A percentile compares a stretch with the other conserved stretches of the same genome.
These are phyloP conservation scores for Ophiothrix spiculata DNA, from an alignment of 35 echinoderm and acorn worm genomes.

Conservation along the genomic window DNA sequence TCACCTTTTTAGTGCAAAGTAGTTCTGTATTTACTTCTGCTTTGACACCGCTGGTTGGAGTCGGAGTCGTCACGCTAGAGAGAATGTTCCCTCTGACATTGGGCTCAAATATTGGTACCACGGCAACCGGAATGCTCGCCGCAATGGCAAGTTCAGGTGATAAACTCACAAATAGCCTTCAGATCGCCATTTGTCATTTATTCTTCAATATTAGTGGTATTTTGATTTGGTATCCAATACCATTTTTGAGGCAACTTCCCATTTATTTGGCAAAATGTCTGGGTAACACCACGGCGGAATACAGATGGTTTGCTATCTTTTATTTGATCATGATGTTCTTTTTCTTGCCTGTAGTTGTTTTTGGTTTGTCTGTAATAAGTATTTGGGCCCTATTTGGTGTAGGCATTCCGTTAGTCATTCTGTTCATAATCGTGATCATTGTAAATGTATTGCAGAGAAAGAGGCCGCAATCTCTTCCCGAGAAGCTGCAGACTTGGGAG, in stretches of 20 bases:
- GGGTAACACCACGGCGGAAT: slow-evolving; percentile 87
- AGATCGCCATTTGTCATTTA: slow-evolving; percentile 91
- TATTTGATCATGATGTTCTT: slow-evolving; percentile 81
- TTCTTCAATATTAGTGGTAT: slow-evolving; percentile 96
- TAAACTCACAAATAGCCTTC: slow-evolving; percentile 62
- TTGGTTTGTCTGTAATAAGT: slow-evolving; percentile 71
- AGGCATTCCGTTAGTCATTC: slow-evolving; percentile 51
- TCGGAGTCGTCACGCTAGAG: slow-evolving; percentile 82
- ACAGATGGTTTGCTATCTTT: slow-evolving; percentile 85
- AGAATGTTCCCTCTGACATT: slow-evolving; percentile 92
- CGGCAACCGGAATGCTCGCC: slow-evolving; percentile 82
- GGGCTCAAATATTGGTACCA: slow-evolving; percentile 94
- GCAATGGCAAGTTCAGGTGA: slow-evolving; percentile 71
- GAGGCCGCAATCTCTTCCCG: slow-evolving; percentile 34
- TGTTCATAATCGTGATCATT: slow-evolving; percentile 41
- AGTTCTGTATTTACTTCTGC: slow-evolving; percentile 95
- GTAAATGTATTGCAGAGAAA: slow-evolving; percentile 72
- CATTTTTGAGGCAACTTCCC: slow-evolving; percentile 76
- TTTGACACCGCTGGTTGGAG: slow-evolving; percentile 83
- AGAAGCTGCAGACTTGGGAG: slow-evolving; percentile 57
- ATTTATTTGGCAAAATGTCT: slow-evolving; percentile 64
- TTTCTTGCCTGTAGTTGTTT: slow-evolving; percentile 49
- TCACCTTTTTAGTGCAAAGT: slow-evolving; percentile 94
- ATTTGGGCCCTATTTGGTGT: neutral
- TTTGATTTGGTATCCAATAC: slow-evolving; percentile 84